Percentiles rank a stretch among this genome's conserved stretches.
Conservation (phyloP, 2,797 vertebrate genomes). For the Premnoplex brunnescens region DNA sequence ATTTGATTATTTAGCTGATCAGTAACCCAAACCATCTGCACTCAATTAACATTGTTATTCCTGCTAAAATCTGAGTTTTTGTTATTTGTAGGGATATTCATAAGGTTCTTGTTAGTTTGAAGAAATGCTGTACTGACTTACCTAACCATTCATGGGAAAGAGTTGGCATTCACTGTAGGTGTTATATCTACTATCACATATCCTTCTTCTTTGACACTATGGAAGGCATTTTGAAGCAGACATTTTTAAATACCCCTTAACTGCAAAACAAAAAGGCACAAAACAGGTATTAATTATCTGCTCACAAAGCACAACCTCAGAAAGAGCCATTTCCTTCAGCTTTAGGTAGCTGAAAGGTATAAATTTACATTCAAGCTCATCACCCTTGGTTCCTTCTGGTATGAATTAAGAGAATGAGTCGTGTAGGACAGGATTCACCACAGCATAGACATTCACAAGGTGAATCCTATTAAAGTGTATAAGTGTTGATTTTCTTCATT, state of each 20-base stretch:
- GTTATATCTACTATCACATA: neutral
- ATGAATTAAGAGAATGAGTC: neutral
- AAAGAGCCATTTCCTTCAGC: neutral
- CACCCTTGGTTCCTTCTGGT: neutral
- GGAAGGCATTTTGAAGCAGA: neutral
- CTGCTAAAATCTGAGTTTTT: neutral
- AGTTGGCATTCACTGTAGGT: neutral
- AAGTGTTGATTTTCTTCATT: neutral
- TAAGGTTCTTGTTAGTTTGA: neutral
- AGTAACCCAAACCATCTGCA: neutral
- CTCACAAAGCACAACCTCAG: neutral
- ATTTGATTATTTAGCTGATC: neutral
- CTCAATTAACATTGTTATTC: neutral
- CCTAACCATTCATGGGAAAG: neutral
- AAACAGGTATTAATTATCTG: neutral
- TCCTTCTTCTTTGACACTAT: neutral
- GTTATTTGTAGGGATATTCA: neutral
- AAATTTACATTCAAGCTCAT: accelerated
- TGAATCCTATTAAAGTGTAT: neutral
- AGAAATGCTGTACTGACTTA: neutral
- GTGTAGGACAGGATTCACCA: neutral
- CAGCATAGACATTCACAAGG: neutral
- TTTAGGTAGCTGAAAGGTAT: neutral
- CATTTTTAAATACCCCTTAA: neutral
- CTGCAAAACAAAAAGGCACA: neutral